These are phyloP conservation scores for Pachydiplax longipennis DNA, from an alignment of 2,888 invertebrate genomes.

Conservation along the genomic window DNA sequence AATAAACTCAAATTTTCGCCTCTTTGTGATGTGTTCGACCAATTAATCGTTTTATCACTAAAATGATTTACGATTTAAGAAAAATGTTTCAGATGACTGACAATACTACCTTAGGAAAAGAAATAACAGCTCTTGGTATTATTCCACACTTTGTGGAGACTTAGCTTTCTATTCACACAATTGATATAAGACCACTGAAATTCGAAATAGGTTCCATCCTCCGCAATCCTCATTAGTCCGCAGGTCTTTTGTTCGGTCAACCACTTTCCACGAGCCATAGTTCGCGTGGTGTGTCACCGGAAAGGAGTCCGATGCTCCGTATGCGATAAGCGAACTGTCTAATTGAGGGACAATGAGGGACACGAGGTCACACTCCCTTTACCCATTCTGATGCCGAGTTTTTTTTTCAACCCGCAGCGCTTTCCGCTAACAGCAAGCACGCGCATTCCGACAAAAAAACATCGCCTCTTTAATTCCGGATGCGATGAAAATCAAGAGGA, in stretches of 20 bases:
- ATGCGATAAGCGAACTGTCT: neutral
- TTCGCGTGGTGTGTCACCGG: conserved; percentile 19
- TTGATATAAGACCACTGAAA: too few species aligned
- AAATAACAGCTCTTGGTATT: too few species aligned
- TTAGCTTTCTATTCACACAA: too few species aligned
- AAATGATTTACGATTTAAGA: too few species aligned
- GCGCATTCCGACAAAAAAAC: conserved; percentile 6
- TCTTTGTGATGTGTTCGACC: too few species aligned
- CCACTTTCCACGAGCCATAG: neutral
- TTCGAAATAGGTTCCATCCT: too few species aligned
- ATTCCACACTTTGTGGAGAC: too few species aligned
- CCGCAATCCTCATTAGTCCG: too few species aligned
- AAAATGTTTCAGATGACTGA: too few species aligned
- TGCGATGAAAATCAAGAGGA: conserved; percentile 30
- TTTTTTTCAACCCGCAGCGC: neutral
- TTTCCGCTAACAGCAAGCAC: conserved; percentile 3
- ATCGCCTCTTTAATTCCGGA: conserved; percentile 22
- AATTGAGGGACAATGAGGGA: conserved; percentile 9
- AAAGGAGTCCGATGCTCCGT: neutral
- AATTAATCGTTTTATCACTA: too few species aligned
- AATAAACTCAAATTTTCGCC: too few species aligned
- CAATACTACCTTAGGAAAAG: too few species aligned
- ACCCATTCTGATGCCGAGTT: neutral
- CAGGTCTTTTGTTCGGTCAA: neutral
- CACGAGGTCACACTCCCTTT: neutral